Evolutionary conservation across 2,113 vertebrate genomes (phyloP), one percentile per base, ranked within the genome.

Genomic region (Vireo altiloquus): DNA sequence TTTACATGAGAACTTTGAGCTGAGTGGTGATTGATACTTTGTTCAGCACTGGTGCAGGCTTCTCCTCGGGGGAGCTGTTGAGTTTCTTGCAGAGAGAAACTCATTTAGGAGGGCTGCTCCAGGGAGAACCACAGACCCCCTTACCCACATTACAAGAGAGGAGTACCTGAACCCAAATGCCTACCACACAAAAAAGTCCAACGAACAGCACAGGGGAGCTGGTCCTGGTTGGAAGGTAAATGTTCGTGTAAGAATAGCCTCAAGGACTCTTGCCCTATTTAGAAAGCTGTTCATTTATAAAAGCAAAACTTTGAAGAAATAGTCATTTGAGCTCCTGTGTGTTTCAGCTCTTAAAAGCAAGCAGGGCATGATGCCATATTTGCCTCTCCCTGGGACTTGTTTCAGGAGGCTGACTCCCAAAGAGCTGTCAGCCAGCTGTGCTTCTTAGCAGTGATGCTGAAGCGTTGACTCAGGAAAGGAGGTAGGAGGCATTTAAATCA

Each of bases 401-500:
- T 97, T 97, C 88, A 86, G 93, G 68, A 86, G 76, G 81, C 86
- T 94, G 92, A 94, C 95, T 93, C 88, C 54, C 0, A 0, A 86
- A 88, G 78, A 95, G 94, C 91, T 96, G 95, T 93, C 96, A 97
- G 90, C 94, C 90, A 94, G 95, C 95, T 71, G 28, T 72, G 85
- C 47, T 46, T 85, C 89, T 95, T 71, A 80, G 89, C 82, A 89
- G 84, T 54, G 74, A 95, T 80, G 90, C 68, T 92, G 81, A 96
- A 97, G 90, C 30, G 2, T 85, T 95, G 87, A 31, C 89, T 96
- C 82, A 89, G 91, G 91, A 78, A 86, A 91, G 84, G 90, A 96
- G 70, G 94, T 57, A 87, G 92, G 94, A 90, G 87, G 91, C 86
- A 94, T 97, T 97, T 89, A 93, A 96, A 96, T 95, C 78, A 87